Conservation (phyloP, 1,140 invertebrate species). For the Probaryconus sp. region DNA sequence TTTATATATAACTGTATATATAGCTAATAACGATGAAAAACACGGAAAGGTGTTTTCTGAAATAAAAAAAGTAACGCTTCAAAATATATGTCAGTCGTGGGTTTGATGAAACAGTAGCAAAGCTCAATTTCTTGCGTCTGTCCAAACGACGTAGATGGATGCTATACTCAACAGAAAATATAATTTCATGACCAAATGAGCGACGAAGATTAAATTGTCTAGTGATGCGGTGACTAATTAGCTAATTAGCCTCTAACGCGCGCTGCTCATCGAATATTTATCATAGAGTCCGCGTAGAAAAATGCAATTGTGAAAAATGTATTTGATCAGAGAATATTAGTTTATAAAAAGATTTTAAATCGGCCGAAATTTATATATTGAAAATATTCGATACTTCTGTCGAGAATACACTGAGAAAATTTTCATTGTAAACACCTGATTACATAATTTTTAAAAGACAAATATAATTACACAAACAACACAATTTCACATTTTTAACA, state of each 20-base stretch:
- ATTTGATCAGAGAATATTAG: slow-evolving; percentile 26
- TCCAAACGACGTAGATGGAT: slow-evolving; percentile 29
- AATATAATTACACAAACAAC: no score
- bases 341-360: slow-evolving; percentile 20
- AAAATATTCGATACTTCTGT: slow-evolving; percentile 21
- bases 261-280: slow-evolving; percentile 14
- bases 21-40: slow-evolving; percentile 51
- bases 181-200: no score
- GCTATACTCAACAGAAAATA: slow-evolving; percentile 14
- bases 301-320: slow-evolving; percentile 37
- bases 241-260: slow-evolving; percentile 73
- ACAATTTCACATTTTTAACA: no score
- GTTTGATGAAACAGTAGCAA: slow-evolving; percentile 11
- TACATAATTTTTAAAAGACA: slow-evolving; percentile 14
- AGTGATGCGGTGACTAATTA: slow-evolving; percentile 57
- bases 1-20: slow-evolving; percentile 42
- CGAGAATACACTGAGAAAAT: slow-evolving; percentile 41
- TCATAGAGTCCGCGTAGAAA: slow-evolving; percentile 49
- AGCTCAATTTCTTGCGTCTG: slow-evolving; percentile 21
- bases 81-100: slow-evolving; percentile 3
- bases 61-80: slow-evolving; percentile 7
- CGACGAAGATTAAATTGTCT: slow-evolving; percentile 11
- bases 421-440: slow-evolving; percentile 40
- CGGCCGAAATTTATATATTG: slow-evolving; percentile 13
- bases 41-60: slow-evolving; percentile 16